Base-by-base conservation (phyloP, 2,888 invertebrate genomes). In the Leptarthrus brevirostris region DNA sequence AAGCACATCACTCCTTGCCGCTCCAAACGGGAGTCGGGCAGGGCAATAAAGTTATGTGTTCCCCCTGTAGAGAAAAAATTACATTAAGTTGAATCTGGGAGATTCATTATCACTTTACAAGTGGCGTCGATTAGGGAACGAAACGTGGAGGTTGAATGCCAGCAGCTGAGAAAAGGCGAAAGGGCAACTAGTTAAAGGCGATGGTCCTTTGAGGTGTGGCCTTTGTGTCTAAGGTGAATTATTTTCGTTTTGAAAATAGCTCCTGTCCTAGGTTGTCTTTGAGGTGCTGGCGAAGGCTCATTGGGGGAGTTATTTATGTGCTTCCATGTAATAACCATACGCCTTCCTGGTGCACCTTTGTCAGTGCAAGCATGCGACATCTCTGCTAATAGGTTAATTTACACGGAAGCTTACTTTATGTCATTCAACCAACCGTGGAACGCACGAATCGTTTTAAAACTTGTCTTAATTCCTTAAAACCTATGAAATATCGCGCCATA, bases 41-140 rank as follows among this genome's bases (percentile, higher is more conserved):
- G 16, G 30, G 56, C 30, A 30, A 16, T 26, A 14, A 30, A 30
- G 22, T 34, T 56, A 56, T 56, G 34, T 30, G 56, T 56, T n/a
- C 26, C n/a, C 40, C 74, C 74, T 20, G 56, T 40, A 14, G 74
- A n/a, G 56, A 47, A 66, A 73, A 73, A 75, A 75, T 54, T 54
- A 52, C 70, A 56, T 56, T 47, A 75, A 53, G 24, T 61, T 75
- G 73, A 58, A 70, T 69, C 44, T 16, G 54, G 54, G 52, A 73
- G 40, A 73, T 70, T 75, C 75, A 66, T 75, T 75, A 73, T 75
- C 70, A 72, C 53, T 75, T 75, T 70, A 30, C 24, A 24, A 54
- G 26, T 36, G 22, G 44, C 16, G 18, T 3, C 18, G 71, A 56
- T 40, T 72, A 53, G 18, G 52, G n/a, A 18, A 3, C n/a, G n/a